These are phyloP conservation scores for Pogoniulus pusillus DNA, from an alignment of 2,797 vertebrate species.

Conservation along the genomic window DNA sequence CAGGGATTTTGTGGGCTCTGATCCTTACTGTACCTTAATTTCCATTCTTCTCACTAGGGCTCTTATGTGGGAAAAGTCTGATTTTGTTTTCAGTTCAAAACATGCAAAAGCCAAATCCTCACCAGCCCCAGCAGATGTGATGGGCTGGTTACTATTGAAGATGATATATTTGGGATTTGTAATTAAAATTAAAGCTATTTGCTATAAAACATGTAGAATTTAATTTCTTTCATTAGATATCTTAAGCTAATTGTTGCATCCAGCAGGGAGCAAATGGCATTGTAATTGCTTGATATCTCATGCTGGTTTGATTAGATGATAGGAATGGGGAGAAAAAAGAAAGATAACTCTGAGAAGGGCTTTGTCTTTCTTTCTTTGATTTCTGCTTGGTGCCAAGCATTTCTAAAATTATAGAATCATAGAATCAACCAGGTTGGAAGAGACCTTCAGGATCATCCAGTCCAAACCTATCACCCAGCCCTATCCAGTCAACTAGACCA, in stretches of 20 bases:
- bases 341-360: neutral
- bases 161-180: slow-evolving; percentile 70
- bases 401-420: too few relatives aligned
- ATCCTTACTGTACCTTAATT: slow-evolving; percentile 8
- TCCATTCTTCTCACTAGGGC: neutral
- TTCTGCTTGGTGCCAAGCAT: slow-evolving; percentile 1
- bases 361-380: slow-evolving; percentile 23
- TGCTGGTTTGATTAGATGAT: slow-evolving; percentile 63
- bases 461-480: too few relatives aligned
- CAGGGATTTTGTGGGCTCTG: slow-evolving; percentile 13
- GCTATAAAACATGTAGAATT: slow-evolving; percentile 61
- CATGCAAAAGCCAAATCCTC: slow-evolving; percentile 18
- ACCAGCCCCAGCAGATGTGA: slow-evolving; percentile 33
- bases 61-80: neutral
- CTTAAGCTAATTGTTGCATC: slow-evolving; percentile 70
- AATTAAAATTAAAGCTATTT: slow-evolving; percentile 75
- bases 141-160: slow-evolving; percentile 43
- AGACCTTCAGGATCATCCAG: too few relatives aligned
- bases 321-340: slow-evolving; percentile 32
- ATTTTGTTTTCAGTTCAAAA: neutral
- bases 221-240: slow-evolving; percentile 74
- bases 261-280: slow-evolving; percentile 70
- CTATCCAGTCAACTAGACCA: too few relatives aligned
- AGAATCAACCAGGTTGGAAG: too few relatives aligned
- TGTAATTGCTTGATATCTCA: slow-evolving; percentile 73